Evolutionary conservation across 2,797 vertebrate species (phyloP).

Genomic region (Cynopterus sphinx): DNA sequence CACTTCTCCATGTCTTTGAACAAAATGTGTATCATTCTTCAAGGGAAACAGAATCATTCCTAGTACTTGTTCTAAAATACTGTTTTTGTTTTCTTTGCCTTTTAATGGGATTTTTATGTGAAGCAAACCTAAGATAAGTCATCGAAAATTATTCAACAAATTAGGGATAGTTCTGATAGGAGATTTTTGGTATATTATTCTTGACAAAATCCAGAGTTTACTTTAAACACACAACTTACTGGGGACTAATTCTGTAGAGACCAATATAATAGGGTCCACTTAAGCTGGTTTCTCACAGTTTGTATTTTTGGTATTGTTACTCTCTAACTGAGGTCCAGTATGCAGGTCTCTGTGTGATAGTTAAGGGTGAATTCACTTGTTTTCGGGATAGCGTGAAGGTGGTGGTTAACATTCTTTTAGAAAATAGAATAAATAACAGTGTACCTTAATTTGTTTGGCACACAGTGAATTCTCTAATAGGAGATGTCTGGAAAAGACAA

Average conservation of each 20-base stretch:
- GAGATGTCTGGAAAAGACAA: neutral
- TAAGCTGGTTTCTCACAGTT: neutral
- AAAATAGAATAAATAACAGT: neutral
- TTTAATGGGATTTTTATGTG: neutral
- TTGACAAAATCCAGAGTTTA: neutral
- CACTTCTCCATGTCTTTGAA: neutral
- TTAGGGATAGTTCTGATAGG: neutral
- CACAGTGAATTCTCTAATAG: neutral
- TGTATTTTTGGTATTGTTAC: neutral
- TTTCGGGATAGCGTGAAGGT: neutral
- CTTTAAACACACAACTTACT: neutral
- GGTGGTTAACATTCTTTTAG: neutral
- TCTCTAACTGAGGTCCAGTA: neutral
- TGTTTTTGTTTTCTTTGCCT: neutral
- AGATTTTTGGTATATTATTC: neutral
- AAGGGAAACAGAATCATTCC: neutral
- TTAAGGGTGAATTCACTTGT: neutral
- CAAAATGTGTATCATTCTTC: neutral
- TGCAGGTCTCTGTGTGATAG: neutral
- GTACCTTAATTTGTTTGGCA: neutral
- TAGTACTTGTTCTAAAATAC: neutral
- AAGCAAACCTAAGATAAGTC: neutral
- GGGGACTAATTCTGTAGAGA: neutral
- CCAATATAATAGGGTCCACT: neutral
- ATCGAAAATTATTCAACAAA: neutral